Conservation (phyloP, 2,113 vertebrate species). For the Anguilla japonica region DNA sequence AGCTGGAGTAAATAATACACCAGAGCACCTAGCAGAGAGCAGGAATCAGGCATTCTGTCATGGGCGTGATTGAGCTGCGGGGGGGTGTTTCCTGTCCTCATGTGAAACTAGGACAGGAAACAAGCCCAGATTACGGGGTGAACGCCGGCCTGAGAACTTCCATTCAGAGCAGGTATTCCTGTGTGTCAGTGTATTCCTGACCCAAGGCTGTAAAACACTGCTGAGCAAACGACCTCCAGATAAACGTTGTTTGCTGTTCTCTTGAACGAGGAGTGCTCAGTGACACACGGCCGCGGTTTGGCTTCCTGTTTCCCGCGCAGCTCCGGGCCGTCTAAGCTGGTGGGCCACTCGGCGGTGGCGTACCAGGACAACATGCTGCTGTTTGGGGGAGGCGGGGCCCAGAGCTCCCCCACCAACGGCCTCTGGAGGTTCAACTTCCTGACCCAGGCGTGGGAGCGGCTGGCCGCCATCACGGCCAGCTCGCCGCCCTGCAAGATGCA, state of each 20-base stretch:
- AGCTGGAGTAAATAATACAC: not conserved
- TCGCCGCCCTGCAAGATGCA: slow-evolving; percentile 68
- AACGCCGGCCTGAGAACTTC: not conserved
- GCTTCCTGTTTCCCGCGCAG: slow-evolving; percentile 54
- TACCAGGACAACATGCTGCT: slow-evolving; percentile 79
- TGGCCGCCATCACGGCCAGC: slow-evolving; percentile 49
- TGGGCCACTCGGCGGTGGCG: slow-evolving; percentile 75
- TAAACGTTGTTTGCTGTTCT: not conserved
- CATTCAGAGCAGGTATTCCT: not conserved
- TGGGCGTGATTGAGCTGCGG: not conserved
- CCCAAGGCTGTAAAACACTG: not conserved
- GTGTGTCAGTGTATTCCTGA: not conserved
- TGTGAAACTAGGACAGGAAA: not conserved
- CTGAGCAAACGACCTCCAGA: not conserved
- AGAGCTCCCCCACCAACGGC: slow-evolving; percentile 56
- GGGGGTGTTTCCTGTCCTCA: not conserved
- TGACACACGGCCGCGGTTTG: not conserved
- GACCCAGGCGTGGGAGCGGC: slow-evolving; percentile 69
- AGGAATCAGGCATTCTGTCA: not conserved
- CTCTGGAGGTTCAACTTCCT: slow-evolving; percentile 80
- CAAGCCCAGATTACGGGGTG: not conserved
- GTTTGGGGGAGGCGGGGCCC: slow-evolving; percentile 77
- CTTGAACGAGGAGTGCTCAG: not conserved
- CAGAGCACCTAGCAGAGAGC: not conserved
- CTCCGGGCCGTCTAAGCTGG: slow-evolving; percentile 75